A percentile compares a stretch with the other conserved stretches of the same genome.
These are phyloP conservation scores for Nesidiocoris tenuis DNA, from an alignment of 2,888 invertebrate genomes.

Conservation along the genomic window DNA sequence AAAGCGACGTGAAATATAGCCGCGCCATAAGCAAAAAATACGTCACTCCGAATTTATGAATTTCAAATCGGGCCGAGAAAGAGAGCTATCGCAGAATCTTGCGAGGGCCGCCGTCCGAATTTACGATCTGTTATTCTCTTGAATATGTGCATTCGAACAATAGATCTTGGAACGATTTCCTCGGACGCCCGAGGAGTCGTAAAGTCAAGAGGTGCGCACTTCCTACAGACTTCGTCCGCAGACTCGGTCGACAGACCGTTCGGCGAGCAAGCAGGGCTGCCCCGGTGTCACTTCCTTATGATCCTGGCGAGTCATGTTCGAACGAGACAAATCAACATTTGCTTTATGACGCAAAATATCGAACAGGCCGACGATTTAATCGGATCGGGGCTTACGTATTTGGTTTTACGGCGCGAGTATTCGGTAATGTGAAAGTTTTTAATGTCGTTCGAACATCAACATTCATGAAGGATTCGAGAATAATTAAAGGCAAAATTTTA, in stretches of 20 bases:
- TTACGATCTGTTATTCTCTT: constrained; percentile 22
- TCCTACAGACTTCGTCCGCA: background rate
- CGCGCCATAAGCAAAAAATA: background rate
- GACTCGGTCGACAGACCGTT: background rate
- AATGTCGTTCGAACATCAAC: too few relatives aligned
- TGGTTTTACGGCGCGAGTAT: too few relatives aligned
- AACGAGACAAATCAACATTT: too few relatives aligned
- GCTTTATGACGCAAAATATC: too few relatives aligned
- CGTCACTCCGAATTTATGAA: background rate
- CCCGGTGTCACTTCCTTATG: background rate
- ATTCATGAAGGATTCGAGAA: too few relatives aligned
- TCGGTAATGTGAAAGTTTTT: too few relatives aligned
- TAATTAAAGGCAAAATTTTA: too few relatives aligned
- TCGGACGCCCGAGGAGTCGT: background rate
- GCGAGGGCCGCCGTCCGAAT: background rate
- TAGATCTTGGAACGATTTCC: constrained; percentile 19
- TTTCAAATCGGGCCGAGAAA: background rate
- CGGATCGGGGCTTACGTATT: too few relatives aligned
- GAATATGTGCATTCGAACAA: constrained; percentile 29
- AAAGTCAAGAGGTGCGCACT: background rate
- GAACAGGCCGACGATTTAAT: too few relatives aligned
- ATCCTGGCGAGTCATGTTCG: background rate
- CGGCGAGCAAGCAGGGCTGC: background rate
- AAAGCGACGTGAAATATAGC: background rate
- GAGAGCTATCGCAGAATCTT: background rate